phyloP scores from a whole-genome alignment of 2,888 invertebrate genomes.

The Mythimna ferrago region DNA sequence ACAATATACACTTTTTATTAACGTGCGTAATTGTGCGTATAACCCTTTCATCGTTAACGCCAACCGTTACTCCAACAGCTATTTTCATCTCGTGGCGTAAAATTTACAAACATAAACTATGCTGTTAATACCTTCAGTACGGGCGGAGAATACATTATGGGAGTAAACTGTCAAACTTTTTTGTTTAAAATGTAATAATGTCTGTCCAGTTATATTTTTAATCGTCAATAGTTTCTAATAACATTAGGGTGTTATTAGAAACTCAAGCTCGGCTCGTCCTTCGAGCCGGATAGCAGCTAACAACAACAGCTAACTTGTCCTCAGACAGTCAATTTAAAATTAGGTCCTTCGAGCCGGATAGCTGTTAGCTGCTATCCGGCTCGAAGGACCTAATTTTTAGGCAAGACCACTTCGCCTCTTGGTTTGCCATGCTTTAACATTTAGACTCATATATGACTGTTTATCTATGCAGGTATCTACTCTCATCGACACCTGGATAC shows the following conservation, averaged over 20 bases:
- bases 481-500: constrained; percentile 88
- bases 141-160: not conserved
- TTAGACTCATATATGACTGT: not conserved
- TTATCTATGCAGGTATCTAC: constrained; percentile 82
- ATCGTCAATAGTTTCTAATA: not conserved
- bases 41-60: constrained; percentile 58
- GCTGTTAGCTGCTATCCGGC: not conserved
- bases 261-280: too few species aligned
- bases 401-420: not conserved
- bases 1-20: constrained; percentile 53
- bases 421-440: not conserved
- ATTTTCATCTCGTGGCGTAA: constrained; percentile 50
- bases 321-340: too few species aligned
- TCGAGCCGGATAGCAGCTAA: too few species aligned
- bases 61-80: constrained; percentile 44
- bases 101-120: constrained; percentile 49
- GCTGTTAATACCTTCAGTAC: constrained; percentile 21
- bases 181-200: not conserved
- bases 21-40: constrained; percentile 44
- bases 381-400: constrained; percentile 12
- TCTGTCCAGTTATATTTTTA: too few species aligned
- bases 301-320: too few species aligned
- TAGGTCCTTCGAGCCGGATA: too few species aligned
- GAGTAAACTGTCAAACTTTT: constrained; percentile 14
- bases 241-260: not conserved